Base-by-base conservation (phyloP, 2,888 invertebrate species). In the Hypolimnas misippus region DNA sequence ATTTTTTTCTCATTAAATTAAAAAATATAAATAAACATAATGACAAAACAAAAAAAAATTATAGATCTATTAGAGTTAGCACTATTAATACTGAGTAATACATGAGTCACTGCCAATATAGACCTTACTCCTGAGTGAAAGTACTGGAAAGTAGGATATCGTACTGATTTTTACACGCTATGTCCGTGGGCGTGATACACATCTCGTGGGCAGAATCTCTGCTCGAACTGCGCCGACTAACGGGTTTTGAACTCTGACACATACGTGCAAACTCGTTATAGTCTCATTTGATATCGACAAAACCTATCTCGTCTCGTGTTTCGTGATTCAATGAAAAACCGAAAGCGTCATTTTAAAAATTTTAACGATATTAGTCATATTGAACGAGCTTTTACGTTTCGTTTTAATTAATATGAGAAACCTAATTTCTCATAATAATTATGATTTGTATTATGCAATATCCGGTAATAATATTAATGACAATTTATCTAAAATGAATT, bases 221-320 rank as follows among this genome's bases (percentile, higher is more conserved):
- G 42, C 42, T 55, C 60, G 61, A 70, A 70, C 69, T 68, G 71
- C n/a, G n/a, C n/a, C n/a, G 29, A 84, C 77, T 86, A 86, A 87
- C 82, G 81, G 80, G 76, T 76, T 78, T 77, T 76, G 78, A 81
- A 82, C 78, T 77, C 70, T 74, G 74, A 74, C 74, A 78, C 76
- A 65, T 21, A 50, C n/a, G 21, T n/a, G 21, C 21, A 31, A 57
- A 59, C 59, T 53, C 14, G 59, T 59, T 59, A 53, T 16, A 53
- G 40, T 42, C 38, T 52, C 12, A 25, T 25, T n/a, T 29, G 14
- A 19, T n/a, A 29, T 14, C 49, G 14, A 29, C 21, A 21, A 21
- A 12, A 21, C 46, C n/a, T n/a, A 21, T 46, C 46, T 21, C n/a
- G 12, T 25, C 10, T n/a, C 4, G 21, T 46, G 6, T n/a, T n/a